phyloP scores from a whole-genome alignment of 2,797 vertebrate species.

The Pangasius mekongensis region DNA sequence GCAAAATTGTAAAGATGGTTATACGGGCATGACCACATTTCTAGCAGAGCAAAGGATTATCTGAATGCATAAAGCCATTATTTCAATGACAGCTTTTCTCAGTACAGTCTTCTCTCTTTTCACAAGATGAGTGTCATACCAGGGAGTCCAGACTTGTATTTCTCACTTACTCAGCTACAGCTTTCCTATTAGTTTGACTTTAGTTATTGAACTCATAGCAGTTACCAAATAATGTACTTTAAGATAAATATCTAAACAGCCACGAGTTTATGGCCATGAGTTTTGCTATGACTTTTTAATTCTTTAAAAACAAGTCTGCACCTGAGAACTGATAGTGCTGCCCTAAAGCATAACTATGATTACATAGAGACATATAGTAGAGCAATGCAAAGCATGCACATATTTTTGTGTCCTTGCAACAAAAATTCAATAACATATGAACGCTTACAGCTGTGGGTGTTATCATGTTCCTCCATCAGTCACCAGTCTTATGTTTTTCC shows the following conservation, averaged over 20 bases:
- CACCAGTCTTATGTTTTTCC: neutral
- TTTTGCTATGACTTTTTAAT: neutral
- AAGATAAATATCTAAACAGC: neutral
- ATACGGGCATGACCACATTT: neutral
- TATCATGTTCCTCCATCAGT: neutral
- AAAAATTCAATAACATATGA: neutral
- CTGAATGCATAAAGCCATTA: neutral
- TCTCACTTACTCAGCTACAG: neutral
- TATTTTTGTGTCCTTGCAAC: neutral
- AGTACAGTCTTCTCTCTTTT: neutral
- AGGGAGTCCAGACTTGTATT: neutral
- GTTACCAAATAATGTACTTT: neutral
- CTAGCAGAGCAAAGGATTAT: neutral
- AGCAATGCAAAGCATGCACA: constrained; percentile 1
- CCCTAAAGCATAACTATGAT: neutral
- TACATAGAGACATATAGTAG: neutral
- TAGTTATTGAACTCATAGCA: neutral
- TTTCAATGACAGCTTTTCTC: neutral
- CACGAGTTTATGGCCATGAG: neutral
- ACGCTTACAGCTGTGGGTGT: neutral
- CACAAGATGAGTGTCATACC: neutral
- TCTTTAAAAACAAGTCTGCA: neutral
- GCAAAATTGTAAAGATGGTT: neutral
- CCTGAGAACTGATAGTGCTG: neutral
- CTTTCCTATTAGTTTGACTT: neutral